Evolutionary conservation across 2,797 vertebrate species (phyloP), one percentile per base, ranked within the genome.

Genomic region (Naso thynnoides): DNA sequence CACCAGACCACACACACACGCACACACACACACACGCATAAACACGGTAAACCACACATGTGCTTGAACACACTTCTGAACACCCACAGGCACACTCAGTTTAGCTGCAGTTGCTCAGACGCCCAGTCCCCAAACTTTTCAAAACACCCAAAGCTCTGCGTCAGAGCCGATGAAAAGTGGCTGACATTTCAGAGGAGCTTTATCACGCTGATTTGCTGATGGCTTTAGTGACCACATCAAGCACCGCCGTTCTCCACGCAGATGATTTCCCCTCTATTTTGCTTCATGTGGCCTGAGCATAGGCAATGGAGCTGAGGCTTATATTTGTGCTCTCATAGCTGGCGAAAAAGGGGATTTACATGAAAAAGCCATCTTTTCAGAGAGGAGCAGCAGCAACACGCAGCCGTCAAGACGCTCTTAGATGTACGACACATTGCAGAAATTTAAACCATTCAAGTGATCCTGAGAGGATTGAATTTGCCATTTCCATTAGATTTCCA

Each of bases 1-100:
- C 67, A n/a, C 59, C 7, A 79, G 88, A 92, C 88, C 89, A 86
- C 85, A 92, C 85, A 88, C 73, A 79, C 70, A 61, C 70, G 45
- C 68, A 58, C 76, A 76, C 58, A 45, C 71, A 42, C 60, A 49
- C 52, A 53, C 45, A 19, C 65, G 42, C 50, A 62, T 83, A 85
- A 86, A 90, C 88, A 87, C 83, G 71, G 75, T 52, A 79, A 84
- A 85, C 80, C 84, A 8, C 84, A 86, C 84, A 76, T 62, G 73
- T 11, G 47, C 79, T 68, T 10, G 14, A 83, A 57, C 81, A 82
- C 83, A 80, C 85, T 76, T 83, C 64, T 80, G 89, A 84, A 86
- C 84, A 84, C 62, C 88, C 87, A 85, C 88, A 88, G 84, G 88
- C 70, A 67, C 78, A 64, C 75, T 87, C 70, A 58, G 73, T 64